phyloP scores from a whole-genome alignment of 2,113 vertebrate species.

The Colossoma macropomum region DNA sequence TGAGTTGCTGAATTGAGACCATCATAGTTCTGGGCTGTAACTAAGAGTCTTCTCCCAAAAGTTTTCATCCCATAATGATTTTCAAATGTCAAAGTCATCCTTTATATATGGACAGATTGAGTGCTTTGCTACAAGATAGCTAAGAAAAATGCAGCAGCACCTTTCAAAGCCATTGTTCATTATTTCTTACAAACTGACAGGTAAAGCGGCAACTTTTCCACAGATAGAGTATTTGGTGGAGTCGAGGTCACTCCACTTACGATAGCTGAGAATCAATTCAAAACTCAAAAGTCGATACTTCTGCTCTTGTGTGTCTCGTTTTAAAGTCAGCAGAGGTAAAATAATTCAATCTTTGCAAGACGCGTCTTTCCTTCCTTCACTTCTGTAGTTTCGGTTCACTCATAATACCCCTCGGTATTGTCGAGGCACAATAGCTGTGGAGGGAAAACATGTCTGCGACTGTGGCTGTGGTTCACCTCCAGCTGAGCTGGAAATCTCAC shows the following conservation, averaged over 20 bases:
- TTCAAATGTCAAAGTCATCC: constrained; percentile 67
- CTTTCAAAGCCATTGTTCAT: background rate
- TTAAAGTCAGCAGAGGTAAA: constrained; percentile 11
- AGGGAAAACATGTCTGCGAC: constrained; percentile 9
- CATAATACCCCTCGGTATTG: background rate
- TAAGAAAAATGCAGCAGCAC: background rate
- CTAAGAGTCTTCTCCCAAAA: background rate
- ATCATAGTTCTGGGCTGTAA: background rate
- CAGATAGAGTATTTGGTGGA: background rate
- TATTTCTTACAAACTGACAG: background rate
- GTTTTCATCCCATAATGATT: background rate
- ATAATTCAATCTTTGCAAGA: constrained; percentile 5
- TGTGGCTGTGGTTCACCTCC: background rate
- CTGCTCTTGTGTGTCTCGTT: background rate
- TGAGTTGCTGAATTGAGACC: background rate
- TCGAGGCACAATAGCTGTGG: constrained; percentile 33
- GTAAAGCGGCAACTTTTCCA: background rate
- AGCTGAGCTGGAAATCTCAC: constrained; percentile 31
- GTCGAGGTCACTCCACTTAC: background rate
- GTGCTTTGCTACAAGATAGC: background rate
- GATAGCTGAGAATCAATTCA: background rate
- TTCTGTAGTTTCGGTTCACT: constrained; percentile 24
- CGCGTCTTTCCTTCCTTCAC: constrained; percentile 4
- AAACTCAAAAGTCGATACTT: constrained; percentile 7
- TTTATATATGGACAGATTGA: background rate